Percentiles rank a stretch among this genome's conserved stretches.
These are phyloP conservation scores for Pachyrhynchus sulphureomaculatus DNA, from an alignment of 1,140 invertebrate genomes.

Conservation along the genomic window DNA sequence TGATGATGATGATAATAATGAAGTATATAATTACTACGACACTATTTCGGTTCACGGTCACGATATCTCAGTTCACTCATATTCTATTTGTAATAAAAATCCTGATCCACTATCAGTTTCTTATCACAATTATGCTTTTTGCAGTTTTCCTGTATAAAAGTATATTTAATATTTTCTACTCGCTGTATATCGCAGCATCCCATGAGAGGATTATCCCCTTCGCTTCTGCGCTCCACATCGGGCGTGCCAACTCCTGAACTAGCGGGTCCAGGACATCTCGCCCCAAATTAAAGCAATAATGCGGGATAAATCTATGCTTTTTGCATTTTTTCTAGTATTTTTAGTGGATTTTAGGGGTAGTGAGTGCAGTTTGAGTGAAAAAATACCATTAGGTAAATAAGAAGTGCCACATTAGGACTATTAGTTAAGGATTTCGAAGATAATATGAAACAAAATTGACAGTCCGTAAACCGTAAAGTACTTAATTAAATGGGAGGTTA, in stretches of 20 bases:
- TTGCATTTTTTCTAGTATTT: neutral
- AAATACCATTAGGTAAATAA: conserved; percentile 49
- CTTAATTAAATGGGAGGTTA: conserved; percentile 21
- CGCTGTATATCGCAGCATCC: neutral
- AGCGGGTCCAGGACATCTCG: neutral
- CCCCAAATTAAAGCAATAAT: conserved; percentile 37
- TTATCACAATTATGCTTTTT: no score
- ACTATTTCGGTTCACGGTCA: no score
- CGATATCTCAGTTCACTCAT: no score
- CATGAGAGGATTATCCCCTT: neutral
- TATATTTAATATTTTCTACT: no score
- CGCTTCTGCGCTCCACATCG: conserved; percentile 38
- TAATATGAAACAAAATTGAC: no score
- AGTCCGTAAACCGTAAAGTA: no score
- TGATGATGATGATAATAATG: no score
- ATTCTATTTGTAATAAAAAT: no score
- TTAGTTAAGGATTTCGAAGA: no score
- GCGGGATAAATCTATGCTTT: conserved; percentile 28
- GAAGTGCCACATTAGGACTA: neutral
- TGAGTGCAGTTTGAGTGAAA: conserved; percentile 41
- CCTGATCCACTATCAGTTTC: no score
- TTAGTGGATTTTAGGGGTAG: neutral
- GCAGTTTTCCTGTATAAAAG: no score
- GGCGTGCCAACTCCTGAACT: conserved; percentile 33
- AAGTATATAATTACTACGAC: no score